Percentiles rank a stretch among this genome's conserved stretches.
phyloP scores from a whole-genome alignment of 2,888 invertebrate species.

The Coelinius sp. region DNA sequence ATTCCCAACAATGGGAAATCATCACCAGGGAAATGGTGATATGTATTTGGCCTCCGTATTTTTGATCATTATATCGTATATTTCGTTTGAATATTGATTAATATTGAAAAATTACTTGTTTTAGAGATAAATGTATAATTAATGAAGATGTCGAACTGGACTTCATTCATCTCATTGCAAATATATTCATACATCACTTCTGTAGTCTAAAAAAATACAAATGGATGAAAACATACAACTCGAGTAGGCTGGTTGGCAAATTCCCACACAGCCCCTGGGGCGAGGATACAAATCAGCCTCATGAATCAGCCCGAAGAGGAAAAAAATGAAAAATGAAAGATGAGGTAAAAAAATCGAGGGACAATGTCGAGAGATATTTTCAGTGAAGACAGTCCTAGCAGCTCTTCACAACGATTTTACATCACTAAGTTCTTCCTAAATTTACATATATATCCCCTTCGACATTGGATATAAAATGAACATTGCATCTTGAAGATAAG shows the following conservation, averaged over 20 bases:
- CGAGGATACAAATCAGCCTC: slow-evolving; percentile 29
- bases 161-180: no score
- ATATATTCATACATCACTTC: background rate
- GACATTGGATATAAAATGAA: background rate
- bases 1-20: background rate
- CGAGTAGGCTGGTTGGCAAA: background rate
- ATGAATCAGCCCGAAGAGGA: slow-evolving; percentile 22
- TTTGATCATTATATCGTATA: background rate
- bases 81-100: no score
- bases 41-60: background rate
- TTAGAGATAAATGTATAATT: no score
- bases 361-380: slow-evolving; percentile 10
- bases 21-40: background rate
- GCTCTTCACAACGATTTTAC: slow-evolving; percentile 10
- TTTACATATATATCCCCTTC: slow-evolving; percentile 3
- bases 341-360: background rate
- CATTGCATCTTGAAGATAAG: background rate
- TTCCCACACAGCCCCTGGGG: slow-evolving; percentile 12
- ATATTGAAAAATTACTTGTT: no score
- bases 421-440: background rate
- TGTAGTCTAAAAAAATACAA: background rate
- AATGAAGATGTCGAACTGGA: no score
- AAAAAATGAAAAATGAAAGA: slow-evolving; percentile 14
- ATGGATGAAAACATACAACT: background rate
- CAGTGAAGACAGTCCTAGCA: background rate